Conservation (phyloP, 1,140 invertebrate species). For the Semibalanus balanoides region DNA sequence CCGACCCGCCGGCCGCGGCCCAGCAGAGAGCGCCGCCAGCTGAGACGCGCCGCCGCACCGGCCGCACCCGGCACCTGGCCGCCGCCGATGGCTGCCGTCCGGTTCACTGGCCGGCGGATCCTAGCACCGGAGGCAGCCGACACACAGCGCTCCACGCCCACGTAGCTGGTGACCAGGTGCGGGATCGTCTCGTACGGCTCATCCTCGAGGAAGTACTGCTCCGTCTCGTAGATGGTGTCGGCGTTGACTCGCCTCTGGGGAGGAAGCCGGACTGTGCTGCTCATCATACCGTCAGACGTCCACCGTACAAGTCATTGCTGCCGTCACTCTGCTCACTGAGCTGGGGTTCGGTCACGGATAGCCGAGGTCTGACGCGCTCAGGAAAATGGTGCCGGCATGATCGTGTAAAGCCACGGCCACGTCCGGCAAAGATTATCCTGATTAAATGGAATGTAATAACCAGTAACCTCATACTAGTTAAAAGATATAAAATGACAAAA, state of each 20-base stretch:
- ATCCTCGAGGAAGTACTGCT: conserved; percentile 87
- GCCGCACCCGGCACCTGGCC: conserved; percentile 7
- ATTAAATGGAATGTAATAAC: no score
- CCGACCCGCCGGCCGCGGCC: no score
- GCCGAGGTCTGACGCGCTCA: not conserved
- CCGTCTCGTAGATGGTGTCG: conserved; percentile 76
- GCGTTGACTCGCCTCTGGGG: conserved; percentile 62
- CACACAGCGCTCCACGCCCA: conserved; percentile 73
- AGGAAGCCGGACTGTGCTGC: not conserved
- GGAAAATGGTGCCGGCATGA: not conserved
- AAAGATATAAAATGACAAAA: no score
- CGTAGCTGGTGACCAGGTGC: conserved; percentile 84
- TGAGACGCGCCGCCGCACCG: conserved; percentile 4
- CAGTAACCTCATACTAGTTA: no score
- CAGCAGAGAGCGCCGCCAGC: not conserved
- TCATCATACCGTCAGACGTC: no score
- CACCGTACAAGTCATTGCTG: no score
- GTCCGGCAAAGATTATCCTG: no score
- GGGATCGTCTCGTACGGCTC: conserved; percentile 84
- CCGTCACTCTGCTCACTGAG: no score
- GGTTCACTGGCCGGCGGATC: conserved; percentile 59
- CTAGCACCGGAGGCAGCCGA: conserved; percentile 72
- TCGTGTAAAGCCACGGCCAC: no score
- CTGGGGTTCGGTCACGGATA: no score
- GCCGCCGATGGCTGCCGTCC: conserved; percentile 31